Evolutionary conservation across 2,113 vertebrate genomes (phyloP).

Genomic region (Phyllopteryx taeniolatus): DNA sequence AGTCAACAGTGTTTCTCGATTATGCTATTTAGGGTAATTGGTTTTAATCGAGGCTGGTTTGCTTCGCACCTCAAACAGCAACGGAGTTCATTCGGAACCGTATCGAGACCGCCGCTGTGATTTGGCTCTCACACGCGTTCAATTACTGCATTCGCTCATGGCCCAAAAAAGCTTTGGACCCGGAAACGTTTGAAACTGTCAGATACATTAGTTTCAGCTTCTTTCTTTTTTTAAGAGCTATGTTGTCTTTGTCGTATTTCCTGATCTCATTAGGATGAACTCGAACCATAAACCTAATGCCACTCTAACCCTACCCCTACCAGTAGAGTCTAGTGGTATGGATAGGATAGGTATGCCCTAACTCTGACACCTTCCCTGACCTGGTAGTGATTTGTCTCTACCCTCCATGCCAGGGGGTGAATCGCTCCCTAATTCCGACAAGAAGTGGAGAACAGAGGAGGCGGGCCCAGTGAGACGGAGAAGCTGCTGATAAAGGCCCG

Average conservation of each 20-base stretch:
- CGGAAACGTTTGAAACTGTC: no score
- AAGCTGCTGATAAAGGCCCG: constrained; percentile 46
- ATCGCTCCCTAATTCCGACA: constrained; percentile 24
- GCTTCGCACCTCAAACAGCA: background rate
- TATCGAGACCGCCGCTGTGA: no score
- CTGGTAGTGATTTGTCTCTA: constrained; percentile 9
- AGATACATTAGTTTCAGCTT: no score
- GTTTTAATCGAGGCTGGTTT: background rate
- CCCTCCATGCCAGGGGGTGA: background rate
- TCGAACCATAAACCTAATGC: background rate
- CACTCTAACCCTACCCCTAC: background rate
- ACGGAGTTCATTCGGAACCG: background rate
- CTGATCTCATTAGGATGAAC: background rate
- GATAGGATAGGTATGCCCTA: background rate
- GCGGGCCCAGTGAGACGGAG: constrained; percentile 8
- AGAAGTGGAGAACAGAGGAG: constrained; percentile 47
- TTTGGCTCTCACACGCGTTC: no score
- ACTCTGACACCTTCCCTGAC: background rate
- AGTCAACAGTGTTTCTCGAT: background rate
- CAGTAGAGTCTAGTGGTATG: background rate
- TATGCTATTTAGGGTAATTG: background rate
- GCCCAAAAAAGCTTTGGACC: no score
- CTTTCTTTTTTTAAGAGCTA: no score
- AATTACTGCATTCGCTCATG: no score
- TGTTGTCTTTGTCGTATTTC: background rate